Conservation (phyloP, 2,888 invertebrate genomes). For the Ceratothoa steindachneri region DNA sequence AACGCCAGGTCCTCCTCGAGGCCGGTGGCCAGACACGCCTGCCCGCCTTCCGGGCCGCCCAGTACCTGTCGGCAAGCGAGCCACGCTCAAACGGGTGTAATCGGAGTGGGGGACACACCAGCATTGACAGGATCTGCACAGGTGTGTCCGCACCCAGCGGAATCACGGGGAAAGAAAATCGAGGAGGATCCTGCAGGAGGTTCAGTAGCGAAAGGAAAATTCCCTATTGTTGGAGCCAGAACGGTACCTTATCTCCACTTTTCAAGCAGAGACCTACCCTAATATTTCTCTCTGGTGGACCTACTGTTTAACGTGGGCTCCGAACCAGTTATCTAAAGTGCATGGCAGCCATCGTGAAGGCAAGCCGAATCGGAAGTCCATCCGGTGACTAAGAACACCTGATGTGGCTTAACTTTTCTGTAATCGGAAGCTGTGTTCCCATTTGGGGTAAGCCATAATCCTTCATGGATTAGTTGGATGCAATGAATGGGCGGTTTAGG, state of each 20-base stretch:
- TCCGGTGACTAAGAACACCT: too few species aligned
- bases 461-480: too few species aligned
- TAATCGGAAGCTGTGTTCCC: too few species aligned
- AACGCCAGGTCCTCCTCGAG: constrained; percentile 71
- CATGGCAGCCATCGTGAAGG: too few species aligned
- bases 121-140: background rate
- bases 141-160: background rate
- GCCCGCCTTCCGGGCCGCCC: constrained; percentile 68
- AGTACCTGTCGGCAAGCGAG: constrained; percentile 55
- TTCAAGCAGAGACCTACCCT: background rate
- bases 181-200: background rate
- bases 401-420: too few species aligned
- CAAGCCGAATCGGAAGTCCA: too few species aligned
- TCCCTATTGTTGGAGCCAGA: background rate
- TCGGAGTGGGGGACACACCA: too few species aligned
- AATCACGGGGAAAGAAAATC: background rate
- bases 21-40: constrained; percentile 51
- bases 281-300: too few species aligned
- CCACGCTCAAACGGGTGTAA: background rate
- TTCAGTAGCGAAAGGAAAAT: background rate
- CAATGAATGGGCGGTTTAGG: too few species aligned
- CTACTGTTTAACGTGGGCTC: too few species aligned
- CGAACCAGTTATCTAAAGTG: too few species aligned
- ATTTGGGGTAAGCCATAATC: too few species aligned
- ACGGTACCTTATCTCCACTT: background rate